Base-by-base conservation (phyloP, 2,888 invertebrate genomes). In the Nemurella pictetii region DNA sequence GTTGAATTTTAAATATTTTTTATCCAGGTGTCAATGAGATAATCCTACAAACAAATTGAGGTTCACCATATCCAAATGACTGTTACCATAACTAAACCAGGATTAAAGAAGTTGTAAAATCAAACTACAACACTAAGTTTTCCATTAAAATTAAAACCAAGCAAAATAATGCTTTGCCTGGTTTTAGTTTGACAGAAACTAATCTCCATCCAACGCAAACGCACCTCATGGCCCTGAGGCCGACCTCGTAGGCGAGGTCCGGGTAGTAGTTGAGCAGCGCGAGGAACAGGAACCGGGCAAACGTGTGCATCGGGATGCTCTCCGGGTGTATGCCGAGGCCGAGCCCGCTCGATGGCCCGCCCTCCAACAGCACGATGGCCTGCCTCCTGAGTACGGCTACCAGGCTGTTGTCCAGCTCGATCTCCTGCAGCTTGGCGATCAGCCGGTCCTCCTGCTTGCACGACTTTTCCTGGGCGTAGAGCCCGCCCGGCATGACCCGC, bases 301-400 rank as follows among this genome's bases (percentile, higher is more conserved):
- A 96, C 75, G 95, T 96, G 89, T 96, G 96, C 93, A 96, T 96
- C 26, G 96, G 96, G 87, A 95, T 94, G 73, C 95, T 95, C 88
- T 96, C 94, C 0, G 96, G 94, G 89, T 96, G 96, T 87, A 96
- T 94, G 29, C 95, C 95, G 85, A 92, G 91, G 25, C 94, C 94
- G 28, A 96, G 92, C 72, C 95, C 96, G 87, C 95, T 95, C 9
- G 94, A 94, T 0, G 96, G 95, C 0, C 96, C 96, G 78, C 95
- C 95, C 88, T 95, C 95, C 28, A 96, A 91, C 85, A 96, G 91
- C 84, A 95, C 93, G 29, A 92, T 91, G 3, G 95, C 94, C 88
- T 94, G 95, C 80, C 94, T 91, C 80, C 93, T 92, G 88, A 95
- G 91, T 27, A 96, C 95, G 0, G 93, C 93, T 35, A 94, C 92